A percentile compares a stretch with the other conserved stretches of the same genome.
Conservation (phyloP, 2,888 invertebrate genomes). For the Monopis laevigella region DNA sequence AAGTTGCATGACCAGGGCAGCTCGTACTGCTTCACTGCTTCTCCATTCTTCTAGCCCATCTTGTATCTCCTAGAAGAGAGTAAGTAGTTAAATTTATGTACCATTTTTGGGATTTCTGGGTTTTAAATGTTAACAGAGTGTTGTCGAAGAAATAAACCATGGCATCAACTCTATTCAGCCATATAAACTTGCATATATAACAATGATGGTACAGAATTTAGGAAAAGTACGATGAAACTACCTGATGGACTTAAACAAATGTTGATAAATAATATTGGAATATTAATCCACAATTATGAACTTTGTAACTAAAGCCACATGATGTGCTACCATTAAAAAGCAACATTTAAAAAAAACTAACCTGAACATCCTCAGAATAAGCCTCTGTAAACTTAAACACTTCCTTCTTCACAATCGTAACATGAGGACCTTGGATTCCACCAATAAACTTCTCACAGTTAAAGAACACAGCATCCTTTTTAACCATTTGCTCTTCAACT, state of each 20-base stretch:
- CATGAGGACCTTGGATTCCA: conserved; percentile 85
- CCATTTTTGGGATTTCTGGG: too few relatives aligned
- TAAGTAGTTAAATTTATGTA: background rate
- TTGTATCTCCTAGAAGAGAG: conserved; percentile 39
- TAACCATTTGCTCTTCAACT: conserved; percentile 75
- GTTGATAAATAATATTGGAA: too few relatives aligned
- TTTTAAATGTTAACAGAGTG: too few relatives aligned
- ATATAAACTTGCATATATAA: too few relatives aligned
- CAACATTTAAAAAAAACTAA: conserved; percentile 32
- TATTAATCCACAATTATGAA: too few relatives aligned
- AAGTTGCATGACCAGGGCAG: conserved; percentile 86
- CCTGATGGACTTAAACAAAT: too few relatives aligned
- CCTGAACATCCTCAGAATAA: conserved; percentile 55
- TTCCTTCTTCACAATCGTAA: conserved; percentile 61
- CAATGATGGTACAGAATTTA: too few relatives aligned
- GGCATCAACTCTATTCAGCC: too few relatives aligned
- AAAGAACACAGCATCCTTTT: conserved; percentile 90
- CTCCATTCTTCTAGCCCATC: conserved; percentile 78
- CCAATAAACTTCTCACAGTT: conserved; percentile 92
- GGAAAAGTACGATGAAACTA: too few relatives aligned
- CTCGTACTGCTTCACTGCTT: conserved; percentile 83
- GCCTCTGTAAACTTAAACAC: conserved; percentile 51
- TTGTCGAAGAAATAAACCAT: too few relatives aligned
- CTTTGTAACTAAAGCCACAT: too few relatives aligned
- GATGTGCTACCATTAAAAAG: too few relatives aligned